Evolutionary conservation across 2,797 vertebrate genomes (phyloP).

Genomic region (Merluccius polli): DNA sequence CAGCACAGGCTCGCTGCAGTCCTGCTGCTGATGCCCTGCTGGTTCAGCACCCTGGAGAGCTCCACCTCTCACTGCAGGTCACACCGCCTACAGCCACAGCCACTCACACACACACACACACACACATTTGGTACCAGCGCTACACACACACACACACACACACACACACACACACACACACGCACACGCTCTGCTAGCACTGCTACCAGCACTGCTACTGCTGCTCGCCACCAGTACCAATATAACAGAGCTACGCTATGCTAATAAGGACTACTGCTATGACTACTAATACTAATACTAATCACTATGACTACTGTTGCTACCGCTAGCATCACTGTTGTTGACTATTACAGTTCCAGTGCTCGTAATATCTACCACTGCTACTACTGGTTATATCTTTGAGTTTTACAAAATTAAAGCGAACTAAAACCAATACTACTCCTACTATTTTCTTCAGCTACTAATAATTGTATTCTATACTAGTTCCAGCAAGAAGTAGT

Average conservation of each 20-base stretch:
- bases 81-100: not conserved
- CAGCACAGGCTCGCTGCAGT: constrained; percentile 22
- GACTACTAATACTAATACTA: not conserved
- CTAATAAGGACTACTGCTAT: not conserved
- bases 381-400: not conserved
- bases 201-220: too few species aligned
- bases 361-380: not conserved
- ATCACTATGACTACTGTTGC: not conserved
- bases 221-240: too few species aligned
- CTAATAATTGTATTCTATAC: not conserved
- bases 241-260: not conserved
- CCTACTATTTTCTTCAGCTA: not conserved
- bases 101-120: not conserved
- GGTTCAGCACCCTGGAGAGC: constrained; percentile 68
- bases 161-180: too few species aligned
- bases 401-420: not conserved
- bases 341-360: not conserved
- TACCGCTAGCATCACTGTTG: not conserved
- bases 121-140: too few species aligned
- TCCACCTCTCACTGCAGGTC: constrained; percentile 23
- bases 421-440: not conserved
- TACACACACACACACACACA: not conserved
- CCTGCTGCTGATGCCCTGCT: not conserved
- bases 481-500: not conserved
- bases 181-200: too few species aligned